These are phyloP conservation scores for Papilio dardanus DNA, from an alignment of 1,140 invertebrate species.

Conservation along the genomic window DNA sequence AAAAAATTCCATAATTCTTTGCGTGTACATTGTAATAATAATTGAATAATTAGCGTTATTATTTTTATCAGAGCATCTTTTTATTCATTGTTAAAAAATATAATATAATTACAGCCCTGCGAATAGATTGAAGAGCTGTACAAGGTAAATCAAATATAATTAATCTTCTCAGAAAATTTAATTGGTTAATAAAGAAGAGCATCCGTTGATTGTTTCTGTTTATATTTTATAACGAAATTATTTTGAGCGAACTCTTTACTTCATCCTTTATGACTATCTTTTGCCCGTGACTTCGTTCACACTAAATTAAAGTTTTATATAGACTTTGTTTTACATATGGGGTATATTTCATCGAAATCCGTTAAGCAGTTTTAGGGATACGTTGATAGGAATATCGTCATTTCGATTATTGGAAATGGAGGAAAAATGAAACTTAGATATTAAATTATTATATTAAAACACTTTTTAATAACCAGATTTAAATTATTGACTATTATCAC, in stretches of 20 bases:
- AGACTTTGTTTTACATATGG: no score
- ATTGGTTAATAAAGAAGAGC: not conserved
- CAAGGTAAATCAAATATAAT: not conserved
- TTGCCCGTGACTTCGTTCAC: no score
- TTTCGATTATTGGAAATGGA: no score
- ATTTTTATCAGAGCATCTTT: not conserved
- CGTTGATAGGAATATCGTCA: no score
- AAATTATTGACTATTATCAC: conserved; percentile 35
- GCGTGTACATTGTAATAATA: not conserved
- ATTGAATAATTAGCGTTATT: not conserved
- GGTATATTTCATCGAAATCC: no score
- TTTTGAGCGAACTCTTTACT: not conserved
- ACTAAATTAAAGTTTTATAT: no score
- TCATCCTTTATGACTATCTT: no score
- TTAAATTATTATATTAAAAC: no score
- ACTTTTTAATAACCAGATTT: not conserved
- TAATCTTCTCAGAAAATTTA: not conserved
- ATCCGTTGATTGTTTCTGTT: not conserved
- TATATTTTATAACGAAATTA: not conserved
- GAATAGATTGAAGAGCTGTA: not conserved
- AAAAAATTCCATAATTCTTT: not conserved
- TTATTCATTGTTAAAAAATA: not conserved
- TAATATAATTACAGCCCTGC: not conserved
- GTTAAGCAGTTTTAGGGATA: no score
- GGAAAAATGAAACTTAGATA: no score